Conservation (phyloP, 2,888 invertebrate species). For the Oxycera nigricornis region DNA sequence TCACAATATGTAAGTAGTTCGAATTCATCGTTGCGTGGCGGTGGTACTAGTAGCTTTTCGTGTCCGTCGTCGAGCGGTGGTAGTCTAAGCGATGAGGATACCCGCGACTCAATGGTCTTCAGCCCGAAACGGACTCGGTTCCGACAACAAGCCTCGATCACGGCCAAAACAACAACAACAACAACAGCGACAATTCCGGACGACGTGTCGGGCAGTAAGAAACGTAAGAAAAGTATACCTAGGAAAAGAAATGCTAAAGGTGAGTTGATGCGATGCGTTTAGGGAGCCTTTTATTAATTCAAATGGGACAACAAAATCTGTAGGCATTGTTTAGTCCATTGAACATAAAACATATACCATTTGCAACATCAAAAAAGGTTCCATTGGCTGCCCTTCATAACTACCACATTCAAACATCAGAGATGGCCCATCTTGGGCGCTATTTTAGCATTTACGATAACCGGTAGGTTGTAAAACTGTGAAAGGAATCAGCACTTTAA, state of each 20-base stretch:
- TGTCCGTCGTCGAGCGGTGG: constrained; percentile 28
- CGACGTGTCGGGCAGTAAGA: constrained; percentile 9
- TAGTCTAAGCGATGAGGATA: constrained; percentile 47
- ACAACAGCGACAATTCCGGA: background rate
- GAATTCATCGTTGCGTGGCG: constrained; percentile 68
- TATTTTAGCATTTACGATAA: too few species aligned
- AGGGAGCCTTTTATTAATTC: too few species aligned
- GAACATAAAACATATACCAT: too few species aligned
- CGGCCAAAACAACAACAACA: background rate
- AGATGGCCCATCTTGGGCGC: too few species aligned
- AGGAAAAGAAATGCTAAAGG: constrained; percentile 44
- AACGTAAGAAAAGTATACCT: constrained; percentile 43
- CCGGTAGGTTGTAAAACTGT: too few species aligned
- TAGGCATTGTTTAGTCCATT: too few species aligned
- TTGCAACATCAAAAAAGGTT: too few species aligned
- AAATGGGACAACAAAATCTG: too few species aligned
- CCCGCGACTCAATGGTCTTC: constrained; percentile 46
- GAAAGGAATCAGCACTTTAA: too few species aligned
- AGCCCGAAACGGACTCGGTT: constrained; percentile 47
- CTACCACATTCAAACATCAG: too few species aligned
- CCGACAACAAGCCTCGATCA: constrained; percentile 61
- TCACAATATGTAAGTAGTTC: constrained; percentile 60
- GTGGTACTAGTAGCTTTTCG: constrained; percentile 38
- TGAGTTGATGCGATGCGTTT: constrained; percentile 45
- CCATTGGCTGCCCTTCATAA: too few species aligned